These are phyloP conservation scores for Trinorchestia longiramus DNA, from an alignment of 1,140 invertebrate genomes.

Conservation along the genomic window DNA sequence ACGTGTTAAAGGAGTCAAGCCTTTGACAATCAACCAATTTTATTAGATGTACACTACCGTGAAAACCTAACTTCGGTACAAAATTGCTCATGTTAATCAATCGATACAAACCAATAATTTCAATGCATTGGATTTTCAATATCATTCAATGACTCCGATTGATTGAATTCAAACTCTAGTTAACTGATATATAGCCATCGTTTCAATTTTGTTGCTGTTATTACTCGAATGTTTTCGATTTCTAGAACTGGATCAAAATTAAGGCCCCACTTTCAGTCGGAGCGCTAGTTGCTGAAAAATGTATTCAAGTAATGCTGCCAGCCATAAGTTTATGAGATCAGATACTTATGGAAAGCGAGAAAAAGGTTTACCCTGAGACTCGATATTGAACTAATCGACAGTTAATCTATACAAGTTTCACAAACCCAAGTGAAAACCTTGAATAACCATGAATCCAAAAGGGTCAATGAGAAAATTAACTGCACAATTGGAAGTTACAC, in stretches of 20 bases:
- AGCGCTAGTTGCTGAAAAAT: not conserved
- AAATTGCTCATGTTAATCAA: not conserved
- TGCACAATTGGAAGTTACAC: not conserved
- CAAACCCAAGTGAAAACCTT: not conserved
- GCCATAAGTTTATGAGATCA: not conserved
- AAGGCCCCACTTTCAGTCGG: not conserved
- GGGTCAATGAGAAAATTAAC: not conserved
- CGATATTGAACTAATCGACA: not conserved
- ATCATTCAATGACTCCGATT: not conserved
- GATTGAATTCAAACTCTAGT: not conserved
- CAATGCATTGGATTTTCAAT: not conserved
- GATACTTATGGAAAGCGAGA: not conserved
- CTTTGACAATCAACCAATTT: too few relatives aligned
- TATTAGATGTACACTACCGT: too few relatives aligned
- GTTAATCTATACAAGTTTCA: not conserved
- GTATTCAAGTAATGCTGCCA: not conserved
- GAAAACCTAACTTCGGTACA: not conserved
- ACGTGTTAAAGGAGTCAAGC: too few relatives aligned
- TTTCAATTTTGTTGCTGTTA: not conserved
- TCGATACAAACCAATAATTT: not conserved
- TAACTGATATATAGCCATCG: not conserved
- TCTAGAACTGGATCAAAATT: not conserved
- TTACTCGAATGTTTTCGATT: not conserved
- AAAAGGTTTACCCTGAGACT: not conserved
- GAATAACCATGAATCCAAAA: not conserved